Conservation (phyloP, 1,140 invertebrate species). For the Asbolus verrucosus region DNA sequence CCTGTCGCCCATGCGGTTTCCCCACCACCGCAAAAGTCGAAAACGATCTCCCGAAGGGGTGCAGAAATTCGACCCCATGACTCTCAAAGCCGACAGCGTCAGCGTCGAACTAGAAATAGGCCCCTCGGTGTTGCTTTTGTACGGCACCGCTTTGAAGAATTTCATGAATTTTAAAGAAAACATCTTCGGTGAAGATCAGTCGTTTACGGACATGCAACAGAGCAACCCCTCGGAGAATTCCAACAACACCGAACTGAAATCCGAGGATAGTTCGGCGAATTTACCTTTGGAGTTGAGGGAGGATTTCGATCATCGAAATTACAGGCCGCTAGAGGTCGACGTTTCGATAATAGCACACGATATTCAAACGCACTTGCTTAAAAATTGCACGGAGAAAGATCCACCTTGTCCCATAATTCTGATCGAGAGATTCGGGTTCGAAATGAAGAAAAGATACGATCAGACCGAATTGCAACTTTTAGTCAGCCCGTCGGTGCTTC, state of each 20-base stretch:
- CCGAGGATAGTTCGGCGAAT: conserved; percentile 56
- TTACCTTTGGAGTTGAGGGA: conserved; percentile 61
- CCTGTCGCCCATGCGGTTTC: conserved; percentile 90
- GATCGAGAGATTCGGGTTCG: conserved; percentile 93
- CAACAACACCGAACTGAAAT: conserved; percentile 54
- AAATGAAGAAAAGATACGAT: conserved; percentile 93
- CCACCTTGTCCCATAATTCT: conserved; percentile 91
- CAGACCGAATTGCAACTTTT: conserved; percentile 93
- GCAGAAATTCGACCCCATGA: conserved; percentile 88
- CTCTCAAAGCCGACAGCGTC: conserved; percentile 86
- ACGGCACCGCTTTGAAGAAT: conserved; percentile 89
- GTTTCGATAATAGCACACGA: conserved; percentile 96
- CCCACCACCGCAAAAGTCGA: conserved; percentile 69
- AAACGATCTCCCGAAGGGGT: conserved; percentile 68
- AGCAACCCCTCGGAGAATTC: conserved; percentile 60
- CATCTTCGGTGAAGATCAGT: conserved; percentile 95
- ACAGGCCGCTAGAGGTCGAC: conserved; percentile 90
- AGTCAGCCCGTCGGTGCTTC: conserved; percentile 88
- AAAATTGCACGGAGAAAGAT: conserved; percentile 88
- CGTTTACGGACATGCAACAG: conserved; percentile 92
- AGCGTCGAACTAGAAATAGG: conserved; percentile 93
- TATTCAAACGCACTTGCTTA: conserved; percentile 92
- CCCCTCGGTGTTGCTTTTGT: conserved; percentile 88
- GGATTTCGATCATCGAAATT: conserved; percentile 86
- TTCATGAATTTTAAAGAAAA: conserved; percentile 95